Evolutionary conservation across 2,797 vertebrate species (phyloP).

Genomic region (Chaetophractus vellerosus): DNA sequence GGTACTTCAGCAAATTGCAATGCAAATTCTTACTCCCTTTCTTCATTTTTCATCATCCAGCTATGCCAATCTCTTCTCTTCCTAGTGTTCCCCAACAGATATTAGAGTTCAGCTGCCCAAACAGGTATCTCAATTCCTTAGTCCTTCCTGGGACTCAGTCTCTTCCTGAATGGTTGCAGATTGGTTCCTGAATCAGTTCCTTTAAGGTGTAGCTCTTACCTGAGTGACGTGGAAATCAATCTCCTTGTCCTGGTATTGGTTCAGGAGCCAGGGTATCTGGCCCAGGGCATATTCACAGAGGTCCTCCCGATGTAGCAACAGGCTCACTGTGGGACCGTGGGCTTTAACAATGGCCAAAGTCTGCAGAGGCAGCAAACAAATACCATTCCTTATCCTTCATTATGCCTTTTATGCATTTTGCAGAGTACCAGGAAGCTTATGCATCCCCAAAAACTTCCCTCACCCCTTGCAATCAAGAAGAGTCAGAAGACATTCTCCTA

Average conservation of each 20-base stretch:
- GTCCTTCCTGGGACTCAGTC: background rate
- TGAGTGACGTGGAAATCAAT: constrained; percentile 81
- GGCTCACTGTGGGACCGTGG: constrained; percentile 70
- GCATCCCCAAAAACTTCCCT: background rate
- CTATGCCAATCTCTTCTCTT: background rate
- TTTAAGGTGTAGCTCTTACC: constrained; percentile 63
- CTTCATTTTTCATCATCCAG: background rate
- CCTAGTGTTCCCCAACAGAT: background rate
- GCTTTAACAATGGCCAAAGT: constrained; percentile 73
- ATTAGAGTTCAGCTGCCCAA: background rate
- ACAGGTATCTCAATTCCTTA: background rate
- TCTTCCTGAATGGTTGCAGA: background rate
- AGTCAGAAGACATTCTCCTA: background rate
- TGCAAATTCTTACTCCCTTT: background rate
- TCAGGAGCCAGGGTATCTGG: constrained; percentile 83
- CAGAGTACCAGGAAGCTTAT: background rate
- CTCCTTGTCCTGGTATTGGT: constrained; percentile 78
- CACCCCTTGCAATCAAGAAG: background rate
- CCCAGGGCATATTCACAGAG: constrained; percentile 66
- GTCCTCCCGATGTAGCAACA: constrained; percentile 79
- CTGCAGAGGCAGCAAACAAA: constrained; percentile 53
- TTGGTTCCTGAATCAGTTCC: background rate
- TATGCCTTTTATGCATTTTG: background rate
- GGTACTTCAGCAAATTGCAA: background rate
- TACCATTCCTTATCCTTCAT: background rate